phyloP scores from a whole-genome alignment of 2,888 invertebrate genomes.

The Chymomyza caudatula region DNA sequence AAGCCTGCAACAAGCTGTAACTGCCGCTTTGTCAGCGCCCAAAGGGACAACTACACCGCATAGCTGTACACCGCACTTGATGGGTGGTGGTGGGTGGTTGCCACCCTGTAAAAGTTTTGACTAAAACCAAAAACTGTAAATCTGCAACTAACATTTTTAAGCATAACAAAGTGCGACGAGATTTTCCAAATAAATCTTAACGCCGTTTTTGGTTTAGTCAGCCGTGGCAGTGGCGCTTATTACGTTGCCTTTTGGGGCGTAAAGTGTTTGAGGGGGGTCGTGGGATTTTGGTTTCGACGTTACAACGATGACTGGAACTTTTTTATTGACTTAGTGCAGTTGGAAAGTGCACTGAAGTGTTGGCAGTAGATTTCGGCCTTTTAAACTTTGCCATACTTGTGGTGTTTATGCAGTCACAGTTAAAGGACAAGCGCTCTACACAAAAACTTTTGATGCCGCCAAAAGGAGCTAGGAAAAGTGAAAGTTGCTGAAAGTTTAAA shows the following conservation, averaged over 20 bases:
- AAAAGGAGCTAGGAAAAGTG: background rate
- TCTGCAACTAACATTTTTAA: slow-evolving; percentile 59
- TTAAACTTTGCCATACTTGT: slow-evolving; percentile 11
- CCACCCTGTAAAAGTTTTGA: slow-evolving; percentile 35
- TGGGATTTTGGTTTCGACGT: slow-evolving; percentile 24
- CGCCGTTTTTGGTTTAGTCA: slow-evolving; percentile 58
- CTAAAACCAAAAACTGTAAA: slow-evolving; percentile 46
- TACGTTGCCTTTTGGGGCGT: slow-evolving; percentile 23
- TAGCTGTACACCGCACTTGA: background rate
- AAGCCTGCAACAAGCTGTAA: too few species aligned
- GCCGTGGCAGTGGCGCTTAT: slow-evolving; percentile 54
- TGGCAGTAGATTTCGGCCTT: slow-evolving; percentile 29
- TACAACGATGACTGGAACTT: slow-evolving; percentile 57
- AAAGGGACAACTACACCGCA: too few species aligned
- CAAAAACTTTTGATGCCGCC: slow-evolving; percentile 45
- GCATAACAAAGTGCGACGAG: slow-evolving; percentile 65
- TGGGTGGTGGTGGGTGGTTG: background rate
- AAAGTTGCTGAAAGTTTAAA: too few species aligned
- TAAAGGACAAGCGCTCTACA: slow-evolving; percentile 19
- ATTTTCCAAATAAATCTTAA: slow-evolving; percentile 63
- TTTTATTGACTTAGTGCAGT: slow-evolving; percentile 70
- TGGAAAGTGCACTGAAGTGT: slow-evolving; percentile 60
- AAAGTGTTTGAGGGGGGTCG: background rate
- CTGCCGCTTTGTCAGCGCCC: too few species aligned
- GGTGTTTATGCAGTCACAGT: background rate